Base-by-base conservation (phyloP, 2,888 invertebrate genomes). In the Temnothorax unifasciatus region DNA sequence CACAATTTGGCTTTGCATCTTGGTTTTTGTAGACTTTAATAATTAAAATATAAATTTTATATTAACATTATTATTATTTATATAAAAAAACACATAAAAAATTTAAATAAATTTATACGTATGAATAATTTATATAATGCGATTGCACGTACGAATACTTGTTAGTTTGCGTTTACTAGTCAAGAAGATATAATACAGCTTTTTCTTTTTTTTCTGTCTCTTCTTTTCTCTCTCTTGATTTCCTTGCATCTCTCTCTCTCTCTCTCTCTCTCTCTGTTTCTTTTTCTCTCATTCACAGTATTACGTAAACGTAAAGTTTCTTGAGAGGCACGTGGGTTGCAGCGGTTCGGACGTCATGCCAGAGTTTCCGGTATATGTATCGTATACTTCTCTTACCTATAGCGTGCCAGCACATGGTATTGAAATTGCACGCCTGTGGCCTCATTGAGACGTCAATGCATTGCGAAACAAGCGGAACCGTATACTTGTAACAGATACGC, bases 291-390 rank as follows among this genome's bases (percentile, higher is more conserved):
- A 41, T 9, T 57, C 9, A 6, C 25, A 38, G 5, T 38, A 25
- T 83, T 68, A 54, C 52, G 44, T 47, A 76, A 76, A 54, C 52
- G 44, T 47, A 76, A 76, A 44, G 57, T 18, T 71, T 63, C 50
- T 59, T 25, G 57, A 66, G 47, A 38, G 15, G 11, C 63, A 86
- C 84, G 88, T 89, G 87, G 84, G 79, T 3, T 34, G 52, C 21
- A 73, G 44, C 25, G 18, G 25, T 82, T 76, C n/a, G 41, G n/a
- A n/a, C 29, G 75, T 82, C 18, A 79, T 9, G 54, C 34, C 25
- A 52, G 21, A 9, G 54, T 66, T 89, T 89, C 89, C 87, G 89
- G 84, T 83, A 79, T 79, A 79, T 73, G 34, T 76, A 66, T 52
- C 41, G 47, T 38, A 13, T 38, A 13, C 15, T 38, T 66, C 44